These are phyloP conservation scores for Halesus radiatus DNA, from an alignment of 1,140 invertebrate species.

Conservation along the genomic window DNA sequence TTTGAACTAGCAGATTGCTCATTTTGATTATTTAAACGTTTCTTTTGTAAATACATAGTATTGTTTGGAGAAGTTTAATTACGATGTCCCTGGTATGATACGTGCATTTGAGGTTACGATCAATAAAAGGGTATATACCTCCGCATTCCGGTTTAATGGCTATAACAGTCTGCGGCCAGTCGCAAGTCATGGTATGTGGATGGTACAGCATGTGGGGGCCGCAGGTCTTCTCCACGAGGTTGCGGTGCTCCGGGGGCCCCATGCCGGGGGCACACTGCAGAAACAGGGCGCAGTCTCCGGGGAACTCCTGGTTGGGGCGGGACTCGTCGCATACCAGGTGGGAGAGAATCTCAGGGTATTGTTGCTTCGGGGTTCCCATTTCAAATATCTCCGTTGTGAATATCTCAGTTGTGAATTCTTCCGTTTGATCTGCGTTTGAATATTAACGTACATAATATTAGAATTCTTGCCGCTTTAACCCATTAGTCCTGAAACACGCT, in stretches of 20 bases:
- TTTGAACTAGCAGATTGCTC: too few relatives aligned
- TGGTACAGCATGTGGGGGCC: slow-evolving; percentile 74
- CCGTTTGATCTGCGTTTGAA: too few relatives aligned
- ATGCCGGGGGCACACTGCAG: slow-evolving; percentile 70
- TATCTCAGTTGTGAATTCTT: background rate
- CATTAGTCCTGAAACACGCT: too few relatives aligned
- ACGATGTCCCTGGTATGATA: too few relatives aligned
- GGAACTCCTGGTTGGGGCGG: slow-evolving; percentile 66
- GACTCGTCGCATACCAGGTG: slow-evolving; percentile 60
- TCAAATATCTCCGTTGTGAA: slow-evolving; percentile 18
- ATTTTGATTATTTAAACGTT: too few relatives aligned
- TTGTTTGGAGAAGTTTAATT: too few relatives aligned
- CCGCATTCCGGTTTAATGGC: slow-evolving; percentile 74
- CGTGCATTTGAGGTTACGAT: too few relatives aligned
- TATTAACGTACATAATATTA: too few relatives aligned
- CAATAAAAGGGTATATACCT: slow-evolving; percentile 1
- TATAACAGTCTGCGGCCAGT: slow-evolving; percentile 75
- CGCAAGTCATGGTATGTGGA: slow-evolving; percentile 73
- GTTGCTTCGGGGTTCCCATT: background rate
- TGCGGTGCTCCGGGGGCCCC: slow-evolving; percentile 59
- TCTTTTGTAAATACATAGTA: too few relatives aligned
- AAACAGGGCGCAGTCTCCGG: slow-evolving; percentile 73
- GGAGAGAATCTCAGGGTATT: background rate
- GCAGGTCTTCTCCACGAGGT: slow-evolving; percentile 73
- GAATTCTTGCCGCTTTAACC: too few relatives aligned